Base-by-base conservation (phyloP, 1,140 invertebrate genomes). In the Mizuhopecten yessoensis region DNA sequence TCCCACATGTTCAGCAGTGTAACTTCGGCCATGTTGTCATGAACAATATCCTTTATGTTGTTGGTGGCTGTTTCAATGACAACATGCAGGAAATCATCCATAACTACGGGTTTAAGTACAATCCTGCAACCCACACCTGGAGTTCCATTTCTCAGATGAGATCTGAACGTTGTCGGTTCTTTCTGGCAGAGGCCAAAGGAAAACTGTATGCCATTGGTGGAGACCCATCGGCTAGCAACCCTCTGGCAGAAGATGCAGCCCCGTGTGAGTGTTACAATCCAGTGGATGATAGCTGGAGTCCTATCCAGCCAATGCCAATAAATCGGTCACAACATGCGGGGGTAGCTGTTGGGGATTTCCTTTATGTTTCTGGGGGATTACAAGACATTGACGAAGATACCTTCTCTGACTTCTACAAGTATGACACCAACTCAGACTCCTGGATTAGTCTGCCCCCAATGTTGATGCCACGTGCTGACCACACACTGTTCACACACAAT, bases 1-100 rank as follows among this genome's bases (percentile, higher is more conserved):
- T 98, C 92, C 98, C 98, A 7, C 98, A 98, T 94, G 97, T 98
- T 5, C 98, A 98, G 94, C 98, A 98, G 94, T 98, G 98, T 95
- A 98, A 98, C 94, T 98, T 98, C 96, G 98, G 98, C n/a, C 97
- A 97, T 42, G 97, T 97, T 20, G 97, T 98, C 0, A 96, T 98
- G 0, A 97, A 98, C 92, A 98, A 98, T 95, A 97, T 98, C 93
- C 95, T 98, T 0, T 98, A 98, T 94, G 97, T 98, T 17, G 97
- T 98, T 39, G 98, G 98, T 29, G 97, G 97, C 1, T 98, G 98
- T 92, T 98, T 98, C 94, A 98, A 98, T 96, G 97, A 97, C 34
- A 92, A 95, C 13, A 94, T 95, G 91, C 95, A 97, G 95, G 98
- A 98, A 96, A 97, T 98, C 93, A 97, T 98, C 88, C 98, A 98